Conservation (phyloP, 2,888 invertebrate genomes). For the Adineta ricciae region DNA sequence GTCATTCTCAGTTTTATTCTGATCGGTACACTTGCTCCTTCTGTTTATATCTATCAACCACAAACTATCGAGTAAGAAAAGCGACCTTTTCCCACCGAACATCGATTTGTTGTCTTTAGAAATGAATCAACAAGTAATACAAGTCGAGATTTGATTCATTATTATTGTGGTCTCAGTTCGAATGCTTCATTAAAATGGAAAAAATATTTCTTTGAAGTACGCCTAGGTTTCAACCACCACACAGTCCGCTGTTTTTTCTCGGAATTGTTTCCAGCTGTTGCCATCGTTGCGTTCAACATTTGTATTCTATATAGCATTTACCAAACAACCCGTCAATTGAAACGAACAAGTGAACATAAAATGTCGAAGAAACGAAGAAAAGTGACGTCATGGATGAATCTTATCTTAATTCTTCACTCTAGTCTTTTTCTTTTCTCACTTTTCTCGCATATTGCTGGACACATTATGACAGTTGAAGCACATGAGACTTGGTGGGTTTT, state of each 20-base stretch:
- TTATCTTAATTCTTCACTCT: background rate
- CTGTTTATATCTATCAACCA: background rate
- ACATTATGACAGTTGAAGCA: background rate
- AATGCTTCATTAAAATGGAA: background rate
- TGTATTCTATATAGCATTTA: background rate
- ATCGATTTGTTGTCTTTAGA: background rate
- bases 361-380: background rate
- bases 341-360: background rate
- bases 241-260: background rate
- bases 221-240: background rate
- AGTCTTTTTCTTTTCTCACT: background rate
- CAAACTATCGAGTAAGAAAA: background rate
- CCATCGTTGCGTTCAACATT: background rate
- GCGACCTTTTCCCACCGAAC: background rate
- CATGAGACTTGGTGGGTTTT: background rate
- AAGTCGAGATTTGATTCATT: background rate
- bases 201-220: background rate
- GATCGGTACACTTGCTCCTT: background rate
- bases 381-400: background rate
- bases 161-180: background rate
- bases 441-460: background rate
- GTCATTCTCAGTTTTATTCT: background rate
- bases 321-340: background rate
- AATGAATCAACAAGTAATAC: background rate
- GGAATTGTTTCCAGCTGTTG: background rate